Base-by-base conservation (phyloP, 1,140 invertebrate species). In the Mactra quadrangularis region DNA sequence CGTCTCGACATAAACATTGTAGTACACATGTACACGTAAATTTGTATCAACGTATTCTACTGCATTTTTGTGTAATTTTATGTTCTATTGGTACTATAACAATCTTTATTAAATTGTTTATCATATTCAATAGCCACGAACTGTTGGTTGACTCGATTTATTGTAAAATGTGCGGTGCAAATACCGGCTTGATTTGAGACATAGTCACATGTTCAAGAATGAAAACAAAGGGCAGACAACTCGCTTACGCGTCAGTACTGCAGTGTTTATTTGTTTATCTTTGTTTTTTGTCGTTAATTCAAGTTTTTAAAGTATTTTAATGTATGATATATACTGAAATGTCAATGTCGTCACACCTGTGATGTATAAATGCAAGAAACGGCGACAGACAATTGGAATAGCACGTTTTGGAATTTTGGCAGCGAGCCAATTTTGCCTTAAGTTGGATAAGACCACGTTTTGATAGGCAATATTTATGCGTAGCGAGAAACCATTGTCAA, bases 221-320 rank as follows among this genome's bases (percentile, higher is more conserved):
- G 86, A 87, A 86, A 87, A 87, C 86, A 87, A 84, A 87, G 84
- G 84, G 86, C 82, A 74, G 50, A 47, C 71, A 87, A 87, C 84
- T 84, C 70, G 68, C 9, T 19, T 15, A 19, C n/a, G 38, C 60
- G 60, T 64, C 60, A 22, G 31, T 41, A 35, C 17, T 60, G 27
- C n/a, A 19, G 35, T 55, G 38, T 55, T 25, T 45, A 13, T 6
- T 9, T n/a, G n/a, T 47, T 27, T 53, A 9, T 31, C 35, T n/a
- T n/a, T n/a, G n/a, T n/a, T n/a, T n/a, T n/a, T n/a, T n/a, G n/a
- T n/a, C n/a, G n/a, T n/a, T n/a, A n/a, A n/a, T n/a, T n/a, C n/a
- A n/a, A n/a, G n/a, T n/a, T n/a, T n/a, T n/a, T n/a, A n/a, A n/a
- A n/a, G n/a, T n/a, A n/a, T n/a, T n/a, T n/a, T n/a, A n/a, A n/a